Conservation (phyloP, 2,113 vertebrate genomes). For the Mustela nigripes region DNA sequence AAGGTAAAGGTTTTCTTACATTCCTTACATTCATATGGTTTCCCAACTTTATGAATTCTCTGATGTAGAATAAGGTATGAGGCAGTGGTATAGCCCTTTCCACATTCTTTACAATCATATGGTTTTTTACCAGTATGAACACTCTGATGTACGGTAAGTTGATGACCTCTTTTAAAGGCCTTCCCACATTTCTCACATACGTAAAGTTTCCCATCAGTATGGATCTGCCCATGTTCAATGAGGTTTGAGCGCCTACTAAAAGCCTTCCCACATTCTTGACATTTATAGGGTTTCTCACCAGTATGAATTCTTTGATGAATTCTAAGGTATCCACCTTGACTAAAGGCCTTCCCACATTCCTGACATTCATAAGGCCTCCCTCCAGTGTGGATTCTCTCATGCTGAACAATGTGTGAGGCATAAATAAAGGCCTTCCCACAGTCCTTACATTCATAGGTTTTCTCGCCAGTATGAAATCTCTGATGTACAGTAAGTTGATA, state of each 20-base stretch:
- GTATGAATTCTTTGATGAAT: not conserved
- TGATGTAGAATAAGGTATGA: conserved; percentile 59
- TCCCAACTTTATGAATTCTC: conserved; percentile 48
- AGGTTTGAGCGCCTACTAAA: conserved; percentile 47
- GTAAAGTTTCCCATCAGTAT: conserved; percentile 18
- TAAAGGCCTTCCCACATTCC: not conserved
- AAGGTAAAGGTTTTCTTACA: conserved; percentile 56
- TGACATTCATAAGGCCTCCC: conserved; percentile 41
- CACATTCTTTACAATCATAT: conserved; percentile 50
- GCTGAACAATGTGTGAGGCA: not conserved
- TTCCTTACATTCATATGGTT: conserved; percentile 58
- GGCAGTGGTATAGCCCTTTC: conserved; percentile 44
- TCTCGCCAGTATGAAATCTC: conserved; percentile 53
- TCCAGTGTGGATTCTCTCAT: conserved; percentile 21
- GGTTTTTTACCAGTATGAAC: conserved; percentile 34
- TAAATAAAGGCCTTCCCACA: conserved; percentile 51
- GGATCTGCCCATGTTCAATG: conserved; percentile 49
- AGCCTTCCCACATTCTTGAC: not conserved
- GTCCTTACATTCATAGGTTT: conserved; percentile 53
- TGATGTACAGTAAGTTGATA: conserved; percentile 59
- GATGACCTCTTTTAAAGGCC: conserved; percentile 3
- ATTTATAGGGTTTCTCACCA: not conserved
- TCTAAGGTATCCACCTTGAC: conserved; percentile 1
- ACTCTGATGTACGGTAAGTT: conserved; percentile 31
- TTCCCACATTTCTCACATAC: conserved; percentile 52